phyloP scores from a whole-genome alignment of 2,113 vertebrate species.

The Callipepla californica region DNA sequence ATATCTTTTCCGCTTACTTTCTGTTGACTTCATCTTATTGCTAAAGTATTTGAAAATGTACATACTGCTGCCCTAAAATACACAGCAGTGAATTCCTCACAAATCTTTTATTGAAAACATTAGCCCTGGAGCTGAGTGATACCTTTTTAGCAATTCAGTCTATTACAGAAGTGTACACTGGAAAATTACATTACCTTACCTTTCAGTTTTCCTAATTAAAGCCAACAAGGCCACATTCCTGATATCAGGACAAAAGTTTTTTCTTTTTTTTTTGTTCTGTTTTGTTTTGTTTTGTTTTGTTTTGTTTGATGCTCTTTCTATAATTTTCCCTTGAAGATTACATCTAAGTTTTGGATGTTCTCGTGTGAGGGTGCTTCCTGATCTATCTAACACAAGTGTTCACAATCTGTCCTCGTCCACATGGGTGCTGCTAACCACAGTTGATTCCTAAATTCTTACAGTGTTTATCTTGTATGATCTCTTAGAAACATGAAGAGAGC shows the following conservation, averaged over 20 bases:
- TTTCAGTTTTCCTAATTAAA: not conserved
- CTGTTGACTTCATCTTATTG: not conserved
- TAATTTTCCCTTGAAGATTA: not conserved
- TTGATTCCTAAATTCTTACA: not conserved
- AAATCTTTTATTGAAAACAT: not conserved
- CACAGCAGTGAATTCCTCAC: not conserved
- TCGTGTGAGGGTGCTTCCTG: not conserved
- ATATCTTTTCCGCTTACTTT: not conserved
- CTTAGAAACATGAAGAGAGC: not conserved
- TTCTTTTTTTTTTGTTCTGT: not conserved
- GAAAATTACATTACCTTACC: not conserved
- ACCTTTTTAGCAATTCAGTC: not conserved
- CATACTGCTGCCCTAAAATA: not conserved
- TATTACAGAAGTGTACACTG: not conserved
- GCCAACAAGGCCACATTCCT: not conserved
- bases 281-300: not conserved
- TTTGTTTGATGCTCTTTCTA: not conserved
- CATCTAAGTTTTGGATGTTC: not conserved
- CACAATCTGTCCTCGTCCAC: not conserved
- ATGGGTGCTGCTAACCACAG: rapidly evolving
- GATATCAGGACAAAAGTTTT: not conserved
- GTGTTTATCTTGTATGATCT: not conserved
- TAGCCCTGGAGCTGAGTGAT: not conserved
- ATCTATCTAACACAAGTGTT: not conserved
- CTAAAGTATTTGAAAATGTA: conserved; percentile 1